Evolutionary conservation across 1,140 invertebrate species (phyloP).

Genomic region (Tetramorium alpestre): DNA sequence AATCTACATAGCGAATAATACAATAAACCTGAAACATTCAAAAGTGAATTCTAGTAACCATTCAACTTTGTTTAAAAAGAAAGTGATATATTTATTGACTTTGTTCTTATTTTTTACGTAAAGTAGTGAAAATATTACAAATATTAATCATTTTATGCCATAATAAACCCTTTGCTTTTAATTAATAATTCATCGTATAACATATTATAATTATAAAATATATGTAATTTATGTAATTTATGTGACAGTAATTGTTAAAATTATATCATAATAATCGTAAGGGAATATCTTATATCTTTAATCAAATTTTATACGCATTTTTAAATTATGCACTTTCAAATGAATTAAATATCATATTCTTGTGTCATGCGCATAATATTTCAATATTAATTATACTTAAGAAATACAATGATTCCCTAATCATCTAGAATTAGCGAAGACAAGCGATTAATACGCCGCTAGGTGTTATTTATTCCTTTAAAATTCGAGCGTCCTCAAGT

Average conservation of each 20-base stretch:
- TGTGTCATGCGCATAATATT: neutral
- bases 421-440: neutral
- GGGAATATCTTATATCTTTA: neutral
- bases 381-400: neutral
- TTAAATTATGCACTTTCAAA: neutral
- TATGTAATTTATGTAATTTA: neutral
- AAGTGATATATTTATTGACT: neutral
- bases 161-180: neutral
- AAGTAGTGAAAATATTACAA: neutral
- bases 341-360: neutral
- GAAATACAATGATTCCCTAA: neutral
- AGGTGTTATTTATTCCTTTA: neutral
- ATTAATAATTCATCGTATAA: neutral
- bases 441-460: neutral
- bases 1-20: constrained; percentile 34
- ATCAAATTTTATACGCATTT: neutral
- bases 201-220: neutral
- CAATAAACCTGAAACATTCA: constrained; percentile 29
- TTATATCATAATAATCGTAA: neutral
- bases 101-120: neutral
- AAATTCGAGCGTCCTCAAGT: neutral
- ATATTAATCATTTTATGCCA: neutral
- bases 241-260: neutral
- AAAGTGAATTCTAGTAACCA: constrained; percentile 4
- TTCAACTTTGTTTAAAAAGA: constrained; percentile 3